A percentile compares a stretch with the other conserved stretches of the same genome.
phyloP scores from a whole-genome alignment of 23 tunicate genomes.

The Halocynthia roretzi region DNA sequence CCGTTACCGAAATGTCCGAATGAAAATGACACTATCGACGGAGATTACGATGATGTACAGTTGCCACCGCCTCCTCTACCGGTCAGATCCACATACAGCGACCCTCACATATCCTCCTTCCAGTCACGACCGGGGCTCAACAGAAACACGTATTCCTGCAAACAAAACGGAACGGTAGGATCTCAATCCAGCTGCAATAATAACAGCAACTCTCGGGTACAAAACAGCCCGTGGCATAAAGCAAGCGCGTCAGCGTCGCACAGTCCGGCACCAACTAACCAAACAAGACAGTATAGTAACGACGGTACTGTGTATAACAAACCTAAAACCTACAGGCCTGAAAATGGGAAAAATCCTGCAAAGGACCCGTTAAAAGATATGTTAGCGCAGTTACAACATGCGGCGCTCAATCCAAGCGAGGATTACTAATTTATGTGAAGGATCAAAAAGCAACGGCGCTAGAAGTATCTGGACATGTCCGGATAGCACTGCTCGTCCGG shows the following conservation, averaged over 20 bases:
- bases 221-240: background rate
- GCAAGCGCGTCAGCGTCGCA: background rate
- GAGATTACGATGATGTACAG: background rate
- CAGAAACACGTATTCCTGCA: background rate
- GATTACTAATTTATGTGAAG: background rate
- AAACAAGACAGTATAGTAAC: background rate
- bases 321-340: background rate
- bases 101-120: too few relatives aligned
- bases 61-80: slow-evolving; percentile 4
- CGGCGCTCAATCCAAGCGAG: background rate
- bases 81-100: background rate
- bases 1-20: background rate
- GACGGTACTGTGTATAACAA: background rate
- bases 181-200: background rate
- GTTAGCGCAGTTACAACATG: slow-evolving; percentile 7
- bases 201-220: background rate
- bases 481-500: too few relatives aligned
- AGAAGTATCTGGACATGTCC: too few relatives aligned
- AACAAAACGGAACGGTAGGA: background rate
- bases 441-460: too few relatives aligned
- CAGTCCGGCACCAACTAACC: background rate
- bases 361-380: background rate
- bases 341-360: background rate
- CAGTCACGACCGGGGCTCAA: background rate
- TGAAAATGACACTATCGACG: background rate